Conservation (phyloP, 92 coral and sea anemone species). For the Bergia sp. region DNA sequence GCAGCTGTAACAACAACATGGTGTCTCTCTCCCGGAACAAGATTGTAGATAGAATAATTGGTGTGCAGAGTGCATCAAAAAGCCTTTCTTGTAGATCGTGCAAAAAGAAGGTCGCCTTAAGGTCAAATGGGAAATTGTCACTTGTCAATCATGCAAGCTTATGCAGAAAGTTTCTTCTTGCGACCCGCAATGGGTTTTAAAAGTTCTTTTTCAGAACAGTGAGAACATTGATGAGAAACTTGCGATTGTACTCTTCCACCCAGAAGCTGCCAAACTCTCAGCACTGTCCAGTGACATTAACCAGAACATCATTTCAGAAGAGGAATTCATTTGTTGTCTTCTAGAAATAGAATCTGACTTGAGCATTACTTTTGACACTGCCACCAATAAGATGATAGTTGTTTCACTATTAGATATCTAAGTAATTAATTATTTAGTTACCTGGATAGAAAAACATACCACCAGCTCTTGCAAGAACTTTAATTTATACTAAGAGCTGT, state of each 20-base stretch:
- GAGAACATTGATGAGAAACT: conserved; percentile 37
- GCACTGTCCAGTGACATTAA: conserved; percentile 48
- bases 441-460: neutral
- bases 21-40: conserved; percentile 57
- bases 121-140: conserved; percentile 56
- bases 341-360: conserved; percentile 51
- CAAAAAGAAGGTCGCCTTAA: conserved; percentile 50
- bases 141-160: conserved; percentile 66
- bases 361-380: conserved; percentile 50
- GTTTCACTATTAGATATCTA: conserved; percentile 30
- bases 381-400: conserved; percentile 53
- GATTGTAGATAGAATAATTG: conserved; percentile 56
- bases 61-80: conserved; percentile 56
- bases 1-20: conserved; percentile 52
- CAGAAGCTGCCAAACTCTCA: conserved; percentile 55
- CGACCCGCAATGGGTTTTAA: conserved; percentile 63
- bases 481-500: conserved; percentile 16
- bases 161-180: conserved; percentile 60
- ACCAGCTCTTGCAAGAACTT: conserved; percentile 3
- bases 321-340: conserved; percentile 47
- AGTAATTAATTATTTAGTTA: conserved; percentile 9
- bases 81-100: conserved; percentile 56
- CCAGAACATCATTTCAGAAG: conserved; percentile 59
- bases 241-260: conserved; percentile 51
- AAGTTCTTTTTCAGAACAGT: conserved; percentile 60